Percentiles rank a stretch among this genome's conserved stretches.
phyloP scores from a whole-genome alignment of 35 echinoderm and acorn worm species.

The Anneissia japonica region DNA sequence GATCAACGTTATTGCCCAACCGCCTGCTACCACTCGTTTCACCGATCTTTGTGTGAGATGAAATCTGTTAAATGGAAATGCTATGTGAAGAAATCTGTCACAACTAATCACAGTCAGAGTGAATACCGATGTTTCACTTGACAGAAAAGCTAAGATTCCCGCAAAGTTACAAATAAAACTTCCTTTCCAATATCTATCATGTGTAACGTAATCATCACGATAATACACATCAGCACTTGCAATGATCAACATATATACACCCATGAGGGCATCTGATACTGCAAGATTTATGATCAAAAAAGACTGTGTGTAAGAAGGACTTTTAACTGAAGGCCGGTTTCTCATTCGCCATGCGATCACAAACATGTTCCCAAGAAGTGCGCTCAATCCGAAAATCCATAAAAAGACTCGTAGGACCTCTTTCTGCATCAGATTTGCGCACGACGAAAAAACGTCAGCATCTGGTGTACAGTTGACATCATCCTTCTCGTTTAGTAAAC shows the following conservation, averaged over 20 bases:
- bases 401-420: slow-evolving; percentile 11
- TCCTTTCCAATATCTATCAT: slow-evolving; percentile 11
- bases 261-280: slow-evolving; percentile 38
- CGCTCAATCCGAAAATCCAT: slow-evolving; percentile 35
- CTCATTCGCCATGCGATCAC: slow-evolving; percentile 5
- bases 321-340: background rate
- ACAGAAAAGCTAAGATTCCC: slow-evolving; percentile 21
- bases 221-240: slow-evolving; percentile 38
- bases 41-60: background rate
- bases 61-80: slow-evolving; percentile 17
- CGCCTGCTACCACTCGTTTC: background rate
- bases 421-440: slow-evolving; percentile 1
- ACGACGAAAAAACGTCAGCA: background rate
- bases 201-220: slow-evolving; percentile 1
- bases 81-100: slow-evolving; percentile 39
- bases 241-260: slow-evolving; percentile 48
- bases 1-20: slow-evolving; percentile 9
- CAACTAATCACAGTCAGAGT: slow-evolving; percentile 32
- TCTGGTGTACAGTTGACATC: background rate
- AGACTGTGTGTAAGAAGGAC: background rate
- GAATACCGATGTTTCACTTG: slow-evolving; percentile 51
- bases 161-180: slow-evolving; percentile 20
- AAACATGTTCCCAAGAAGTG: slow-evolving; percentile 36
- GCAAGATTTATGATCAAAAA: slow-evolving; percentile 45
- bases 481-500: background rate